phyloP scores from a whole-genome alignment of 2,113 vertebrate genomes.

The Ctenodactylus gundi region DNA sequence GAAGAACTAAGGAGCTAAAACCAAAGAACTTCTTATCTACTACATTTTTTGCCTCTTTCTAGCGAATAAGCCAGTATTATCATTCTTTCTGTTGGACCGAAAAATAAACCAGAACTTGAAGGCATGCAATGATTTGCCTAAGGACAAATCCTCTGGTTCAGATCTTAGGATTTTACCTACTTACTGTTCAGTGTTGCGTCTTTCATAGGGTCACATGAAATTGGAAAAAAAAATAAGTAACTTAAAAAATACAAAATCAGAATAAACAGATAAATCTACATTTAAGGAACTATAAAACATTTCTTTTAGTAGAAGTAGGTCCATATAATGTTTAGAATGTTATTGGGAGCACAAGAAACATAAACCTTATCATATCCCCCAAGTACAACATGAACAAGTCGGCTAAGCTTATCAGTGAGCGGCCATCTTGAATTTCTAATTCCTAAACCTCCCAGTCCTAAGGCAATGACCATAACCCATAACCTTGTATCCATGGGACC shows the following conservation, averaged over 20 bases:
- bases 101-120: background rate
- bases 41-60: background rate
- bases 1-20: no score
- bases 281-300: background rate
- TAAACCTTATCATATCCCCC: accelerated
- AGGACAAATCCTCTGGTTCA: background rate
- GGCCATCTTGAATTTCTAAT: background rate
- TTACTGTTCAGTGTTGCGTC: background rate
- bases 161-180: background rate
- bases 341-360: accelerated
- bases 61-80: background rate
- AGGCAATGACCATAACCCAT: accelerated
- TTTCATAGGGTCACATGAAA: background rate
- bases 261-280: background rate
- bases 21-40: background rate
- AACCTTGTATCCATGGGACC: background rate
- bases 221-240: no score
- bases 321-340: accelerated
- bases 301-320: background rate
- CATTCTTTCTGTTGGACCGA: background rate
- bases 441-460: background rate
- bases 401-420: accelerated
- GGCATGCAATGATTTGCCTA: background rate
- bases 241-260: background rate
- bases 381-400: accelerated